These are phyloP conservation scores for Micropoecilia bifurca DNA, from an alignment of 2,797 vertebrate species.

Conservation along the genomic window DNA sequence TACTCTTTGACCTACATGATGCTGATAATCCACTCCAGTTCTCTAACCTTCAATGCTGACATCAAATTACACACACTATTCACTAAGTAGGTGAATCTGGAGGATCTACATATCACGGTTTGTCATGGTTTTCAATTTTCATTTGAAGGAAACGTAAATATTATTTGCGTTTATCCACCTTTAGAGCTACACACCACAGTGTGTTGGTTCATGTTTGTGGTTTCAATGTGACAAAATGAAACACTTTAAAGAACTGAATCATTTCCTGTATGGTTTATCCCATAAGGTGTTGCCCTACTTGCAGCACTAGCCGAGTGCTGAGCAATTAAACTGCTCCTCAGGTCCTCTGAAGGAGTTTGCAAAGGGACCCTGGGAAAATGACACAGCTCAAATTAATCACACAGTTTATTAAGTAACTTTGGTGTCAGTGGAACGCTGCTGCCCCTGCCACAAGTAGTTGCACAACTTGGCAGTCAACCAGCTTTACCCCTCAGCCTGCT, in stretches of 20 bases:
- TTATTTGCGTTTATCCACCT: background rate
- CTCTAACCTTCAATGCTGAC: background rate
- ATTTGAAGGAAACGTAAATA: background rate
- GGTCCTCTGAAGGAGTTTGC: conserved; percentile 37
- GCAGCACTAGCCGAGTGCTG: conserved; percentile 48
- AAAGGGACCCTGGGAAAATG: conserved; percentile 51
- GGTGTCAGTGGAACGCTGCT: conserved; percentile 30
- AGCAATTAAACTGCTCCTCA: conserved; percentile 68
- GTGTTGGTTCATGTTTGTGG: background rate
- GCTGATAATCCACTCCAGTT: background rate
- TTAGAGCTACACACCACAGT: background rate
- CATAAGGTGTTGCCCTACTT: conserved; percentile 39
- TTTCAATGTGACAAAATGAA: background rate
- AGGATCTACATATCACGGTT: background rate
- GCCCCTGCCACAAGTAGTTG: conserved; percentile 25
- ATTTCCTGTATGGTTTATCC: conserved; percentile 19
- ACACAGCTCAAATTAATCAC: conserved; percentile 68
- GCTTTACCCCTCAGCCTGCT: conserved; percentile 32
- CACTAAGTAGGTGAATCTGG: background rate
- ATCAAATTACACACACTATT: background rate
- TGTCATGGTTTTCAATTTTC: background rate
- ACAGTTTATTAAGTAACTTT: conserved; percentile 65
- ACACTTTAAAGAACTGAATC: background rate
- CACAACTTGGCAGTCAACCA: conserved; percentile 47
- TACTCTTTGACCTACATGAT: background rate